phyloP scores from a whole-genome alignment of 2,888 invertebrate genomes.

The Adineta ricciae region DNA sequence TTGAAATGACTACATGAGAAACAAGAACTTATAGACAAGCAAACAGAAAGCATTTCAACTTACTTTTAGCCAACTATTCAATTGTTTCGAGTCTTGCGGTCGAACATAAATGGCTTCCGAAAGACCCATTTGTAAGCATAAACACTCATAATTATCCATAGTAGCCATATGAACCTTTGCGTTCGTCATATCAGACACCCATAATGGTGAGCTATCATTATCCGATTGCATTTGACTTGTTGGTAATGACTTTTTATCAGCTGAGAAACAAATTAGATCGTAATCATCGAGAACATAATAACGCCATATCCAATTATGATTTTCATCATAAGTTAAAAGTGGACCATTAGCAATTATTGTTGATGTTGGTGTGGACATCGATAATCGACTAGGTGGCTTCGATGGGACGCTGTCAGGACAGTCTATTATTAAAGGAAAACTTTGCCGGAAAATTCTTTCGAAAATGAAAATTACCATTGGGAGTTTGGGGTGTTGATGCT shows the following conservation, averaged over 20 bases:
- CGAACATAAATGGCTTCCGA: slow-evolving; percentile 1
- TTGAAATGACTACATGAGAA: background rate
- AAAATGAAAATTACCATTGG: background rate
- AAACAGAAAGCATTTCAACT: background rate
- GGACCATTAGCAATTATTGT: background rate
- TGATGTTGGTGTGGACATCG: background rate
- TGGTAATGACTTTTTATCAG: background rate
- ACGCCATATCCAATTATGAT: slow-evolving; percentile 14
- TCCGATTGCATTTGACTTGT: background rate
- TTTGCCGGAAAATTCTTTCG: background rate
- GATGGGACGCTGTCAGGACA: background rate
- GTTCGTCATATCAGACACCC: background rate
- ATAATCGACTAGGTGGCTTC: background rate
- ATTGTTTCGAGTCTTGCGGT: background rate
- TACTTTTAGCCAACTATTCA: slow-evolving; percentile 11
- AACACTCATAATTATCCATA: background rate
- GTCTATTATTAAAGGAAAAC: too few species aligned
- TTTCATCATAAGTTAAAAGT: background rate
- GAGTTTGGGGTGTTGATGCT: background rate
- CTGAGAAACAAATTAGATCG: slow-evolving; percentile 15
- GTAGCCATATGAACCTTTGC: background rate
- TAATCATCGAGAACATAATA: slow-evolving; percentile 9
- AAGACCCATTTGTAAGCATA: slow-evolving; percentile 16
- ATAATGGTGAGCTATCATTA: slow-evolving; percentile 1
- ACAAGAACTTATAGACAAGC: too few species aligned